These are phyloP conservation scores for Rhyacophila evoluta DNA, from an alignment of 2,888 invertebrate genomes.

Conservation along the genomic window DNA sequence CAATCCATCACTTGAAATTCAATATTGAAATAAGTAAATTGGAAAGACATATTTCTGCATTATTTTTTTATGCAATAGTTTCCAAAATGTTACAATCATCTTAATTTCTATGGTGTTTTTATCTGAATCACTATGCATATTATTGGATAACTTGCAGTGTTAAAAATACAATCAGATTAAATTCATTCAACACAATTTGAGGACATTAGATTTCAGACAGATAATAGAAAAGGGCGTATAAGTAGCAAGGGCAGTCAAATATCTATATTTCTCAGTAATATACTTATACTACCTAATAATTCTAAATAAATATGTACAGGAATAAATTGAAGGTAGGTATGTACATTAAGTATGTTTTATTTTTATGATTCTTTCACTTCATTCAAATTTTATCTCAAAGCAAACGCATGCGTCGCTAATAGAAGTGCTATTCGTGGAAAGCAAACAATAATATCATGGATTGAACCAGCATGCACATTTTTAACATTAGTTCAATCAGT, in stretches of 20 bases:
- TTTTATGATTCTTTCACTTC: neutral
- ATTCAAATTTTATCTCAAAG: too few species aligned
- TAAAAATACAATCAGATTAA: neutral
- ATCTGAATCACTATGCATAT: neutral
- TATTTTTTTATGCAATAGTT: too few species aligned
- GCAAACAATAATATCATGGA: too few species aligned
- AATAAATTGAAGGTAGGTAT: constrained; percentile 19
- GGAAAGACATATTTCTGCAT: too few species aligned
- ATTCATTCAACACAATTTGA: neutral
- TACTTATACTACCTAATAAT: neutral
- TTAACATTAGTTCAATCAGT: too few species aligned
- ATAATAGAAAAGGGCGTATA: neutral
- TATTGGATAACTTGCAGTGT: neutral
- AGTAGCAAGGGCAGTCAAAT: constrained; percentile 5
- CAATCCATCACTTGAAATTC: too few species aligned
- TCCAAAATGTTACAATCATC: too few species aligned
- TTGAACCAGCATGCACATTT: too few species aligned
- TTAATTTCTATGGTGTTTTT: neutral
- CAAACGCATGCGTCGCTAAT: too few species aligned
- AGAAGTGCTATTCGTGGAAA: too few species aligned
- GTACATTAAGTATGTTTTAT: constrained; percentile 6
- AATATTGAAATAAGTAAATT: too few species aligned
- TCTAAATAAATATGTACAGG: constrained; percentile 18
- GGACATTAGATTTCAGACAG: neutral
- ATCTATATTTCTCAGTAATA: constrained; percentile 7